These are phyloP conservation scores for Sphaeridia pumilis DNA, from an alignment of 2,888 invertebrate genomes.

Conservation along the genomic window DNA sequence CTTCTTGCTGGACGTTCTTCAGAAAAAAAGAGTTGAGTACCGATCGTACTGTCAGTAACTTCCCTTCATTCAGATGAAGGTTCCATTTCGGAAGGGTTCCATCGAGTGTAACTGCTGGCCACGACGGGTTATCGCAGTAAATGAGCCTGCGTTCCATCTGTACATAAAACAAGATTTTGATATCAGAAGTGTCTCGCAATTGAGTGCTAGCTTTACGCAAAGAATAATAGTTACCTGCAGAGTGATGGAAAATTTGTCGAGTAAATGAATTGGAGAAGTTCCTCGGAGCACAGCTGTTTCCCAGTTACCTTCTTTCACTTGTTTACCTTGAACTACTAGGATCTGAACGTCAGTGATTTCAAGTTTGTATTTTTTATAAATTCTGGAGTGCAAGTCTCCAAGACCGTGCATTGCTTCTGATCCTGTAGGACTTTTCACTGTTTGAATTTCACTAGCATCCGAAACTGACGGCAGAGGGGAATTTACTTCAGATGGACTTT, in stretches of 20 bases:
- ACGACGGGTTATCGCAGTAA: slow-evolving; percentile 70
- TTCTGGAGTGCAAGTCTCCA: slow-evolving; percentile 43
- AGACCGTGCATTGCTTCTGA: slow-evolving; percentile 46
- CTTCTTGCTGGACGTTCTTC: neutral
- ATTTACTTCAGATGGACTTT: slow-evolving; percentile 13
- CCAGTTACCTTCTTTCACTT: slow-evolving; percentile 54
- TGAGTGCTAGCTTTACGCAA: neutral
- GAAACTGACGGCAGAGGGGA: slow-evolving; percentile 27
- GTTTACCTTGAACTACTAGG: slow-evolving; percentile 72
- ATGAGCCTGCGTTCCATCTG: slow-evolving; percentile 62
- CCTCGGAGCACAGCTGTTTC: slow-evolving; percentile 72
- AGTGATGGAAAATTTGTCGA: slow-evolving; percentile 64
- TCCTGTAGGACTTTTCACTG: slow-evolving; percentile 14
- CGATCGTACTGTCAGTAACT: slow-evolving; percentile 56
- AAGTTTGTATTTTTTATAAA: slow-evolving; percentile 42
- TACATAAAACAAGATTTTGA: neutral
- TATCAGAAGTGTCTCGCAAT: neutral
- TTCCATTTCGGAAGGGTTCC: slow-evolving; percentile 78
- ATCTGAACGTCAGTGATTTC: slow-evolving; percentile 73
- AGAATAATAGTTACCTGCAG: slow-evolving; percentile 42
- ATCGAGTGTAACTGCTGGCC: slow-evolving; percentile 68
- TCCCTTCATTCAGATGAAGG: slow-evolving; percentile 81
- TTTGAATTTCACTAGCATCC: slow-evolving; percentile 19
- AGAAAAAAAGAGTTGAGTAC: slow-evolving; percentile 42
- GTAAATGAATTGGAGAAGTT: slow-evolving; percentile 70